Evolutionary conservation across 2,888 invertebrate species (phyloP).

Genomic region (Petrolisthes cinctipes): DNA sequence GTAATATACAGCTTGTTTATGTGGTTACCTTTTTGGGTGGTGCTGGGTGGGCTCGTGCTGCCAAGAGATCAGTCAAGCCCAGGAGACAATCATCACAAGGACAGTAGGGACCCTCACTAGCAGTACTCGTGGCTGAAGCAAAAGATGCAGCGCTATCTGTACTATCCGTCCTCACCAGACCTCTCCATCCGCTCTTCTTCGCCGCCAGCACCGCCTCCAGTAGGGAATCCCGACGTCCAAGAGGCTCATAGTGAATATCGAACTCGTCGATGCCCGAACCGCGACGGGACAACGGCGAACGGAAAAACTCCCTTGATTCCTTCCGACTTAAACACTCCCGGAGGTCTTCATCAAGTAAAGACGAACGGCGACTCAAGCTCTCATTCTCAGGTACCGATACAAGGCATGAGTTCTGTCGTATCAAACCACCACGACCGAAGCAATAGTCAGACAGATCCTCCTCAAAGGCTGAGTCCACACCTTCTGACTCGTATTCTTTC

Average conservation of each 20-base stretch:
- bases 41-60: background rate
- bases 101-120: constrained; percentile 27
- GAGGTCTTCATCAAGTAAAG: constrained; percentile 42
- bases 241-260: constrained; percentile 38
- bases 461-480: constrained; percentile 52
- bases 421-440: constrained; percentile 36
- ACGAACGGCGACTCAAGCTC: constrained; percentile 49
- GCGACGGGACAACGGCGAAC: constrained; percentile 36
- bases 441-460: constrained; percentile 50
- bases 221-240: constrained; percentile 60
- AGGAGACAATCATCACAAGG: constrained; percentile 64
- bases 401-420: constrained; percentile 42
- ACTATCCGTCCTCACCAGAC: constrained; percentile 61
- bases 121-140: constrained; percentile 50
- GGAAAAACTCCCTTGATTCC: constrained; percentile 30
- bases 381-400: constrained; percentile 46
- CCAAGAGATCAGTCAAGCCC: constrained; percentile 56
- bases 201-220: constrained; percentile 64
- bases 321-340: constrained; percentile 48
- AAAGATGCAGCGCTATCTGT: constrained; percentile 60
- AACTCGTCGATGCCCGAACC: constrained; percentile 44
- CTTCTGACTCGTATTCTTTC: constrained; percentile 39
- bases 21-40: constrained; percentile 57
- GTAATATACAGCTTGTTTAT: background rate
- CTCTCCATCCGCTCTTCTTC: constrained; percentile 59